Conservation (phyloP, 2,113 vertebrate species). For the Balaeniceps rex region DNA sequence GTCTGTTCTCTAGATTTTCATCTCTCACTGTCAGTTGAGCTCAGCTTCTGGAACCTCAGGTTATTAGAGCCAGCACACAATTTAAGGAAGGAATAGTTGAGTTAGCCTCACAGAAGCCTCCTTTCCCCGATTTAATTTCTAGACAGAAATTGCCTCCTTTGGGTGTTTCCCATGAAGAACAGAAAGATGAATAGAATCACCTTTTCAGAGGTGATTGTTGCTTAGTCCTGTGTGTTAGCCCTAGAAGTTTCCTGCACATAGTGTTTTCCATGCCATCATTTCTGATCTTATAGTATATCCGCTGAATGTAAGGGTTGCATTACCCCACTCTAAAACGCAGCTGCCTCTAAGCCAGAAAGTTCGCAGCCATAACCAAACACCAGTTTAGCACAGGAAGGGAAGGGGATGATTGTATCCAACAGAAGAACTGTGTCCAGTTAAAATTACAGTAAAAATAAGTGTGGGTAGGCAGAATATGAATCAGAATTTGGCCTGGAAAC, state of each 20-base stretch:
- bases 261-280: background rate
- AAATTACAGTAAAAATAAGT: slow-evolving; percentile 39
- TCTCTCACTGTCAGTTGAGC: background rate
- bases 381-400: background rate
- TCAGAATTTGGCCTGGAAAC: slow-evolving; percentile 41
- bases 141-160: background rate
- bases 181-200: background rate
- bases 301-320: background rate
- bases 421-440: background rate
- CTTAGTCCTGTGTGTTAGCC: background rate
- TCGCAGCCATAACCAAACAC: background rate
- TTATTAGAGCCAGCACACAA: accelerated
- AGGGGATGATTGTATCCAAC: background rate
- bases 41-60: background rate
- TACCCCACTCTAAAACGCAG: background rate
- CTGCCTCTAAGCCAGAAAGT: background rate
- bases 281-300: background rate
- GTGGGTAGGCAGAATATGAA: slow-evolving; percentile 44
- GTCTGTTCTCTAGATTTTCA: background rate
- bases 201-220: background rate
- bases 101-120: background rate
- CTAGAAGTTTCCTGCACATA: background rate
- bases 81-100: background rate
- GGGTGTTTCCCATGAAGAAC: background rate
- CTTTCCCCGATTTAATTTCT: background rate